Evolutionary conservation across 2,113 vertebrate species (phyloP).

Genomic region (Jacana jacana): DNA sequence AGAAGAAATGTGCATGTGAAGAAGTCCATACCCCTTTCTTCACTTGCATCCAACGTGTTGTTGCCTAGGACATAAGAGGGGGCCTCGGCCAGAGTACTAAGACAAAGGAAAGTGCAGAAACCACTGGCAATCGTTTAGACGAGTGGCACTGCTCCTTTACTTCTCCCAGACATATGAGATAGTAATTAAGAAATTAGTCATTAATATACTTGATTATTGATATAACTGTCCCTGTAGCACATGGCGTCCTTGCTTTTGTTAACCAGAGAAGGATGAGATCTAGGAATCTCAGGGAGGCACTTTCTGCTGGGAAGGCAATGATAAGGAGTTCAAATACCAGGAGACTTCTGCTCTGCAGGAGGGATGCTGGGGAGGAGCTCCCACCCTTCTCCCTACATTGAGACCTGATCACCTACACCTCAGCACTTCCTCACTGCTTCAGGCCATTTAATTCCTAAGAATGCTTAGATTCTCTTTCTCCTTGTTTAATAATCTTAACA

Average conservation of each 20-base stretch:
- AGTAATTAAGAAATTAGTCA: neutral
- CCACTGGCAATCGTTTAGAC: neutral
- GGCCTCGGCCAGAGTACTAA: neutral
- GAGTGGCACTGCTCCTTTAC: neutral
- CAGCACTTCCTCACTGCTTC: neutral
- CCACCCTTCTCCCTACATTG: rapidly evolving
- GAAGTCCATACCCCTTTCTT: neutral
- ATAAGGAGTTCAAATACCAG: neutral
- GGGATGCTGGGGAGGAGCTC: neutral
- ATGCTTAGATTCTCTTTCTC: neutral
- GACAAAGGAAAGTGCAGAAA: neutral
- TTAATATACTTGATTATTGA: neutral
- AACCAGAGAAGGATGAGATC: neutral
- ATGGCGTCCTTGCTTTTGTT: neutral
- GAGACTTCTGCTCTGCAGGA: neutral
- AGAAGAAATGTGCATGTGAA: rapidly evolving
- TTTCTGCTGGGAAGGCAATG: neutral
- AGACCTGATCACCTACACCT: neutral
- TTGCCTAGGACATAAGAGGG: neutral
- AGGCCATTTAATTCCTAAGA: neutral
- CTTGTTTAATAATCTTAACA: neutral
- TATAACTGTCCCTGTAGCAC: neutral
- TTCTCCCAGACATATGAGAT: neutral
- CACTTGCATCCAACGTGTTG: neutral
- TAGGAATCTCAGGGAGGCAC: neutral